Evolutionary conservation across 2,797 vertebrate species (phyloP), one percentile per base, ranked within the genome.

Genomic region (Diplodus sargus): DNA sequence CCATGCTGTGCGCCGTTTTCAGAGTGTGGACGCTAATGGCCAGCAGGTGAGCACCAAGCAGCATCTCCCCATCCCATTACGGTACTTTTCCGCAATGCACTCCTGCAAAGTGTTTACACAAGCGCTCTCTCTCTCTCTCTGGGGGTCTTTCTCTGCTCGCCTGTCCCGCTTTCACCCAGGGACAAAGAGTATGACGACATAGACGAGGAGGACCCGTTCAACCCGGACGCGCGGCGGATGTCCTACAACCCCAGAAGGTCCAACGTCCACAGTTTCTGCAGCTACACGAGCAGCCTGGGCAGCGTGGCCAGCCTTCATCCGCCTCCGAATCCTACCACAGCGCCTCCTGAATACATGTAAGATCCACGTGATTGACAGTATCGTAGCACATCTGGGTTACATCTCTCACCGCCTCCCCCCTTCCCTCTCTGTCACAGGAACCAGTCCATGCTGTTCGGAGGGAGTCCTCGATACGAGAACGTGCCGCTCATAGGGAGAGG

Each of bases 391-490:
- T 42, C 12, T 54, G 23, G 62, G 42, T 74, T 68, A 72, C 68
- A 73, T 64, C 75, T 85, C 66, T 90, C 62, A 87, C 45, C 51
- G 6, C 22, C 10, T 59, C 65, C 2, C 72, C 72, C 53, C 71
- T 74, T 0, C 39, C 51, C 43, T 57, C 6, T 82, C 68, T 78
- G 22, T 70, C 67, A 1, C 91, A 99, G 98, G 98, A 99, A 99
- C 93, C 97, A 99, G 83, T 96, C 97, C 0, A 95, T 96, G 94
- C 96, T 99, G 81, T 99, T 98, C 0, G 97, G 97, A 66, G 97
- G 97, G 76, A 98, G 96, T 87, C 98, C 98, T 0, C 97, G 97
- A 70, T 99, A 99, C 4, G 98, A 99, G 93, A 99, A 98, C 4
- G 97, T 97, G 70, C 97, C 98, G 0, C 95, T 99, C 81, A 99